phyloP scores from a whole-genome alignment of 2,113 vertebrate species.

The Poeciliopsis retropinna region DNA sequence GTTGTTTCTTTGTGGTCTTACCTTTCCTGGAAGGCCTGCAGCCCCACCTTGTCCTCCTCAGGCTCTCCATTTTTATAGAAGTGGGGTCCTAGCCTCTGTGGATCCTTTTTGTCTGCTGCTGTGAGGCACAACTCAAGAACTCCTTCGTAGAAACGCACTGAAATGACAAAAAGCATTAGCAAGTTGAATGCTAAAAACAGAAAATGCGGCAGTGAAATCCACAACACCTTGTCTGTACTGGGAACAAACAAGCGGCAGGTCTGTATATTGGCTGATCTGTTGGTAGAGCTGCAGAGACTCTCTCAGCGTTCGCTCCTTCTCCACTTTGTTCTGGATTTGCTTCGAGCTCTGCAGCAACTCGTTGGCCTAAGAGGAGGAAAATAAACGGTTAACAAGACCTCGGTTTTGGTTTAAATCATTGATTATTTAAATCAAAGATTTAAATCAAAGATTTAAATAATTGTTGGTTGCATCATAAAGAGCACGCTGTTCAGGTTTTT shows the following conservation, averaged over 20 bases:
- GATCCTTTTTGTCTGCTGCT: constrained; percentile 95
- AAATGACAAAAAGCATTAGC: constrained; percentile 4
- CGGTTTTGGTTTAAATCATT: no score
- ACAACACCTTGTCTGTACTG: constrained; percentile 93
- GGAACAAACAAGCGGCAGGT: constrained; percentile 90
- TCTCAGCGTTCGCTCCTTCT: constrained; percentile 90
- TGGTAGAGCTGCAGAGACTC: constrained; percentile 95
- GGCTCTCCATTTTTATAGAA: constrained; percentile 98
- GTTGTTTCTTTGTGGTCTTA: constrained; percentile 3
- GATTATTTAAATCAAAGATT: no score
- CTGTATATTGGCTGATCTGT: constrained; percentile 94
- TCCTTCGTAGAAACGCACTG: constrained; percentile 97
- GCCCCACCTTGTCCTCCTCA: constrained; percentile 90
- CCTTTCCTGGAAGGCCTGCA: constrained; percentile 96
- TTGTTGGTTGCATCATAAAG: no score
- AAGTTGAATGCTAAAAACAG: not conserved
- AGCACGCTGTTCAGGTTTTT: no score
- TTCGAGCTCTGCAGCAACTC: constrained; percentile 93
- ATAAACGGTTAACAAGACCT: constrained; percentile 8
- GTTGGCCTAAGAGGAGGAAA: constrained; percentile 85
- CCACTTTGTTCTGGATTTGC: constrained; percentile 90
- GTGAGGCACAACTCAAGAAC: constrained; percentile 94
- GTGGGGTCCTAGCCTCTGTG: constrained; percentile 93
- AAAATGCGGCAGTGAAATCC: not conserved
- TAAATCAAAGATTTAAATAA: no score